Conservation (phyloP, 2,113 vertebrate genomes). For the Coptodon bakossiorum region DNA sequence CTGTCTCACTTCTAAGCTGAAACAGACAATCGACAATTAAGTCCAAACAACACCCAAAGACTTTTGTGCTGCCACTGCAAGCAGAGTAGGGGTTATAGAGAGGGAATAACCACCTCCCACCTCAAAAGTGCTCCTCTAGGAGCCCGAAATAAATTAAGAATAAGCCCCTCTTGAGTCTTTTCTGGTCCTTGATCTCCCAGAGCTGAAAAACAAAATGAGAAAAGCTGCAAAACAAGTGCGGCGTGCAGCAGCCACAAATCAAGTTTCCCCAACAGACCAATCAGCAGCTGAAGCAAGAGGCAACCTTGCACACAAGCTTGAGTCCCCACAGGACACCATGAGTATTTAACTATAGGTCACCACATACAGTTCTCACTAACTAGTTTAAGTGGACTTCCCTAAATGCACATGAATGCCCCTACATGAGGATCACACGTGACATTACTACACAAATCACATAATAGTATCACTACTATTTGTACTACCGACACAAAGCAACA, state of each 20-base stretch:
- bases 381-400: background rate
- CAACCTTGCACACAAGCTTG: background rate
- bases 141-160: background rate
- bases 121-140: background rate
- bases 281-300: background rate
- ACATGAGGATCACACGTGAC: background rate
- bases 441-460: background rate
- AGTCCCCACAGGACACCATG: background rate
- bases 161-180: background rate
- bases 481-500: background rate
- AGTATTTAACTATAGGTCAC: background rate
- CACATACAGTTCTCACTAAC: background rate
- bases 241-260: background rate
- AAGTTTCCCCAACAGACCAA: background rate
- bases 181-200: background rate
- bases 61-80: background rate
- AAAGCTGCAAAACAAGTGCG: background rate
- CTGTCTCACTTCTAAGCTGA: background rate
- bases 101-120: background rate
- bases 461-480: background rate
- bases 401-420: background rate
- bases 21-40: background rate
- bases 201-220: background rate
- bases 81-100: background rate
- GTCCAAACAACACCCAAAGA: background rate